Conservation (phyloP, 2,113 vertebrate genomes). For the Bambusicola thoracicus region DNA sequence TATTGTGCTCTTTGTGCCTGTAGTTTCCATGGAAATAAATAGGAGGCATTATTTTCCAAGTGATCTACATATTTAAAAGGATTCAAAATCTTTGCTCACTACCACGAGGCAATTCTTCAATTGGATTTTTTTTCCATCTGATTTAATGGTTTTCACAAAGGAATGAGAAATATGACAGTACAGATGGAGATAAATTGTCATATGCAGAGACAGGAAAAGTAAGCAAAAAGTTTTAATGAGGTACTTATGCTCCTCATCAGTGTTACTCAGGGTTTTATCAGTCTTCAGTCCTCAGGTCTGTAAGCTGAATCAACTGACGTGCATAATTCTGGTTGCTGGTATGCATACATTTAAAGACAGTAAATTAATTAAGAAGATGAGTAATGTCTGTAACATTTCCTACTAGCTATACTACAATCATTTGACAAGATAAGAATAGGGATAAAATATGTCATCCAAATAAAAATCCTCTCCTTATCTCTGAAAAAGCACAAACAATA, state of each 20-base stretch:
- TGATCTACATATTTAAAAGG: background rate
- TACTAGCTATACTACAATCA: background rate
- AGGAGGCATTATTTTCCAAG: no score
- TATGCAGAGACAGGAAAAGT: background rate
- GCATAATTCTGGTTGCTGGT: background rate
- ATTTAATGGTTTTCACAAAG: background rate
- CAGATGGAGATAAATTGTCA: background rate
- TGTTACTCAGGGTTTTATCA: background rate
- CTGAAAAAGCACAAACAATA: background rate
- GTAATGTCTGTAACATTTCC: background rate
- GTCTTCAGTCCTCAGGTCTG: background rate
- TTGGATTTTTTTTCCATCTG: background rate
- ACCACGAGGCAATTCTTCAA: background rate
- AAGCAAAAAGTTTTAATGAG: background rate
- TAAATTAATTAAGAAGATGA: background rate
- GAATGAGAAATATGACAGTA: background rate
- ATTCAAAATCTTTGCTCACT: background rate
- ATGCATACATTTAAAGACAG: background rate
- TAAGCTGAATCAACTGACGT: background rate
- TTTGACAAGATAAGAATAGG: background rate
- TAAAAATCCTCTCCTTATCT: background rate
- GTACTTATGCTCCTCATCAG: background rate
- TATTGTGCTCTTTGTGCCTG: no score
- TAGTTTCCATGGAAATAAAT: no score
- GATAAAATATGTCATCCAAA: background rate